Percentiles rank a stretch among this genome's conserved stretches.
Evolutionary conservation across 2,797 vertebrate genomes (phyloP).

Genomic region (Clarias pachynema): DNA sequence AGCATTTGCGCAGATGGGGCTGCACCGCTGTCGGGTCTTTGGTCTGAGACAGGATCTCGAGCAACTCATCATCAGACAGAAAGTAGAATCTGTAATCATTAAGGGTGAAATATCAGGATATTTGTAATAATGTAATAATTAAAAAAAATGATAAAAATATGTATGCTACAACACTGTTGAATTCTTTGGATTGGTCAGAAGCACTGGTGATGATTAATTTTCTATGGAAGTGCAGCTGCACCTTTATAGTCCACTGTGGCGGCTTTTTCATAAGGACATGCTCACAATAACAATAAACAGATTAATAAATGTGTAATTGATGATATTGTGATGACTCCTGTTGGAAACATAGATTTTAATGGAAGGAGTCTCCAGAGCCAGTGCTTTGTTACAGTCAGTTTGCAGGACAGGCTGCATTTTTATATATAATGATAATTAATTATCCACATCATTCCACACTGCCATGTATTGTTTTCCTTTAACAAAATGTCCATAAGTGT

Average conservation of each 20-base stretch:
- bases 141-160: neutral
- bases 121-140: neutral
- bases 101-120: neutral
- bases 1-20: conserved; percentile 90
- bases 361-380: neutral
- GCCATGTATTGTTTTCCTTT: neutral
- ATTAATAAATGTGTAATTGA: neutral
- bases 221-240: neutral
- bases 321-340: neutral
- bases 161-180: neutral
- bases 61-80: conserved; percentile 90
- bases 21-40: conserved; percentile 91
- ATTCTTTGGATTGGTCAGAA: neutral
- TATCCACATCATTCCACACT: neutral
- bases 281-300: neutral
- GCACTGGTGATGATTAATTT: neutral
- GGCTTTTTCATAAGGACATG: neutral
- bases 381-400: neutral
- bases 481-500: neutral
- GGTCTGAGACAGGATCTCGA: conserved; percentile 91
- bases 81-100: conserved; percentile 87
- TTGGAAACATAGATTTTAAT: neutral
- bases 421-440: neutral
- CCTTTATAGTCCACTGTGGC: neutral
- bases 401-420: neutral